These are phyloP conservation scores for Ursus arctos DNA, from an alignment of 2,113 vertebrate genomes.

Conservation along the genomic window DNA sequence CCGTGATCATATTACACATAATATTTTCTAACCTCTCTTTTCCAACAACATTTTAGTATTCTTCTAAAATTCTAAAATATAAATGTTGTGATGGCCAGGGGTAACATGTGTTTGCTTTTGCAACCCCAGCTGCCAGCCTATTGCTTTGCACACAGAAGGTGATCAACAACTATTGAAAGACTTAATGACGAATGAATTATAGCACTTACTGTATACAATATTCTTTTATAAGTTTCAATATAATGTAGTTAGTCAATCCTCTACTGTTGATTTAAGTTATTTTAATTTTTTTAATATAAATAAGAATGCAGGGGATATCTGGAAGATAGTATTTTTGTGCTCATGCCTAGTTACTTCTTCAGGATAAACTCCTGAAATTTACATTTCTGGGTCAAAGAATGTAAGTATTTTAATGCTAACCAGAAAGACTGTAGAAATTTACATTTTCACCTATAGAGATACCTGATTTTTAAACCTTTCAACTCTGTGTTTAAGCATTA, in stretches of 20 bases:
- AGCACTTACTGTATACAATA: background rate
- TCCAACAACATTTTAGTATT: background rate
- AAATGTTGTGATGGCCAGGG: background rate
- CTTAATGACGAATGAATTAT: background rate
- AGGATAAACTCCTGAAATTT: background rate
- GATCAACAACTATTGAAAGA: background rate
- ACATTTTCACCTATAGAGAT: constrained; percentile 44
- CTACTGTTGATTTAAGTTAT: background rate
- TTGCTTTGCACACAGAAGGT: background rate
- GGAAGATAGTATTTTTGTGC: constrained; percentile 5
- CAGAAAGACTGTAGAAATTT: constrained; percentile 35
- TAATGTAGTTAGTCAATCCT: background rate
- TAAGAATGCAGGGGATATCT: background rate
- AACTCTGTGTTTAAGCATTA: constrained; percentile 6
- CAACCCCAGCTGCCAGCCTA: background rate
- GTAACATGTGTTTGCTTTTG: background rate
- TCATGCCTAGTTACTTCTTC: constrained; percentile 2
- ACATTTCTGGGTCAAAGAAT: constrained; percentile 56
- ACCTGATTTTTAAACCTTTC: constrained; percentile 31
- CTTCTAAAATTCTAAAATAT: constrained; percentile 23
- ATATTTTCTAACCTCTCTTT: background rate
- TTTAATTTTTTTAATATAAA: background rate
- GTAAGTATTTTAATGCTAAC: background rate
- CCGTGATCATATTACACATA: background rate
- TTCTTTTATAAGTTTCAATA: background rate